Base-by-base conservation (phyloP, 2,888 invertebrate genomes). In the Erannis defoliaria region DNA sequence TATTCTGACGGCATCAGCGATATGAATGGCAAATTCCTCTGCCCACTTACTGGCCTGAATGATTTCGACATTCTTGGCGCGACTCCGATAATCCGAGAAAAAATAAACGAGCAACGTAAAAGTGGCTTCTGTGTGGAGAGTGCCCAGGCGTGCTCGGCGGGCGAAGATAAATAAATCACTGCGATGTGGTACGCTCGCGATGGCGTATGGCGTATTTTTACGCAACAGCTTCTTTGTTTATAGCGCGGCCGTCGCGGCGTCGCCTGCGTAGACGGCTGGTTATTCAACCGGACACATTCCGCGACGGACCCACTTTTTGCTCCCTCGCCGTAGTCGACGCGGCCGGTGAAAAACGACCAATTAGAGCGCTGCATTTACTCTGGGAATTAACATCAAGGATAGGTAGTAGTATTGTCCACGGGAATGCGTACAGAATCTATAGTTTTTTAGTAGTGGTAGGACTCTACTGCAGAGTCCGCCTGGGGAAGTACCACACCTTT, bases 11-110 rank as follows among this genome's bases (percentile, higher is more conserved):
- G 76, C 81, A 79, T 76, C 82, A 76, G 70, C 75, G 71, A 90
- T 90, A 91, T 93, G 92, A 93, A 93, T 93, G 93, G 92, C 86
- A 77, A 87, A 92, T 92, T 86, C 90, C 88, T 85, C 89, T 82
- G 79, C 90, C 91, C 90, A 91, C 92, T 90, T 88, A 87, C 90
- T 86, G 89, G 85, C 86, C 93, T 93, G 91, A 93, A 93, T 93
- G 93, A 89, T 92, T 90, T 92, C 91, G 82, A 92, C 89, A 92
- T 92, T 92, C 92, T 91, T 93, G 93, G 92, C 93, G 85, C 85
- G 76, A 85, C 81, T 89, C 86, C 90, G 90, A 89, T 91, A 85
- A 90, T 89, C 87, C 74, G 81, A 80, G 84, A 84, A 89, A 88
- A 90, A 90, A 89, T 85, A 87, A 90, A 89, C 85, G 83, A 82